phyloP scores from a whole-genome alignment of 2,888 invertebrate genomes.

The Willowsia nigromaculata region DNA sequence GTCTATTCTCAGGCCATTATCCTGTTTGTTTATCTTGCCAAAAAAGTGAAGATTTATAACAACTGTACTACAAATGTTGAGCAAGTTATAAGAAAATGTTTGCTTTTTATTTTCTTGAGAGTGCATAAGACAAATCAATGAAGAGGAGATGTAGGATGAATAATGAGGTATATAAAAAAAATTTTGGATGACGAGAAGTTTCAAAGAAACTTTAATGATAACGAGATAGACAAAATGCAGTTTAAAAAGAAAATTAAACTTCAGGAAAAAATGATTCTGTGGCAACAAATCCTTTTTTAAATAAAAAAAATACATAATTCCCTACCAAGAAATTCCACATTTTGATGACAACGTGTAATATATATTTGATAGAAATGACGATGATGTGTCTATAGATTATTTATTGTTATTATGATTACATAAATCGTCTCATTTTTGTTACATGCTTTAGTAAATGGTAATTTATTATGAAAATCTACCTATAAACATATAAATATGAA shows the following conservation, averaged over 20 bases:
- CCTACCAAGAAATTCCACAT: constrained; percentile 2
- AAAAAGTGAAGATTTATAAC: not conserved
- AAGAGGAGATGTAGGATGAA: not conserved
- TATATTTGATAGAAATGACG: constrained; percentile 29
- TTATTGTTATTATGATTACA: not conserved
- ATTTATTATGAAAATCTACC: not conserved
- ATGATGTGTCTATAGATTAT: constrained; percentile 26
- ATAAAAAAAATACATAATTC: not conserved
- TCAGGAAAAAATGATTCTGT: constrained; percentile 46
- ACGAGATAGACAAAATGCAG: not conserved
- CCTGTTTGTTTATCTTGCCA: constrained; percentile 2
- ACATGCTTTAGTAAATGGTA: not conserved
- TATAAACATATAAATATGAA: not conserved
- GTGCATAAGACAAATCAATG: constrained; percentile 64
- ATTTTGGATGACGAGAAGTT: not conserved
- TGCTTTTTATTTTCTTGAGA: constrained; percentile 19
- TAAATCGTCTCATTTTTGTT: constrained; percentile 27
- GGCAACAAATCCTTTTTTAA: not conserved
- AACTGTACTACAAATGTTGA: not conserved
- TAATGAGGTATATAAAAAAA: not conserved
- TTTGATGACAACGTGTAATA: constrained; percentile 33
- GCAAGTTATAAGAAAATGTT: not conserved
- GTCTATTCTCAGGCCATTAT: constrained; percentile 6
- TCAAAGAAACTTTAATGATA: not conserved
- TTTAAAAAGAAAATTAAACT: not conserved